Evolutionary conservation across 2,888 invertebrate genomes (phyloP).

Genomic region (Ichneumoninae sp.): DNA sequence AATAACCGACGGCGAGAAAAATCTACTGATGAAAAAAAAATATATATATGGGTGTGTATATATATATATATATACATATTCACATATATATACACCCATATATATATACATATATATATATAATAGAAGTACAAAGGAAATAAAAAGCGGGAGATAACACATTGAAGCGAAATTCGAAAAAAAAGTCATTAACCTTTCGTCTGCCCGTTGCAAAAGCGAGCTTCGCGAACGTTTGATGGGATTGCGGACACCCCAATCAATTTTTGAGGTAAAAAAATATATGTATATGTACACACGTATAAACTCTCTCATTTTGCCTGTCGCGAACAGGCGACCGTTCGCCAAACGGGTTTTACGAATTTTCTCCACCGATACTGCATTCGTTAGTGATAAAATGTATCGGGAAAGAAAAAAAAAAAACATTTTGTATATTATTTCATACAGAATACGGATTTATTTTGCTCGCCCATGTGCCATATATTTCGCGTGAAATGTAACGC

Average conservation of each 20-base stretch:
- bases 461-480: not conserved
- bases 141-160: not conserved
- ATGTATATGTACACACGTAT: not conserved
- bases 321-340: not conserved
- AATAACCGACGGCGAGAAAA: slow-evolving; percentile 10
- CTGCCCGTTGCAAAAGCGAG: not conserved
- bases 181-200: slow-evolving; percentile 21
- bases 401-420: not conserved
- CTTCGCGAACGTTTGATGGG: not conserved
- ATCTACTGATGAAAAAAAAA: not conserved
- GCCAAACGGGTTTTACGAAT: not conserved
- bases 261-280: not conserved
- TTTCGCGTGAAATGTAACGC: not conserved
- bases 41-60: not conserved
- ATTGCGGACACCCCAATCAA: not conserved
- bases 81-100: not conserved
- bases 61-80: too few species aligned
- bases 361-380: not conserved
- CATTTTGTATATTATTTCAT: not conserved
- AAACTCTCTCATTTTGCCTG: not conserved
- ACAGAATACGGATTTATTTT: not conserved
- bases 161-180: not conserved
- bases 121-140: not conserved
- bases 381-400: not conserved
- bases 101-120: too few species aligned